A percentile compares a stretch with the other conserved stretches of the same genome.
Conservation (phyloP, 2,797 vertebrate genomes). For the Dryobates pubescens region DNA sequence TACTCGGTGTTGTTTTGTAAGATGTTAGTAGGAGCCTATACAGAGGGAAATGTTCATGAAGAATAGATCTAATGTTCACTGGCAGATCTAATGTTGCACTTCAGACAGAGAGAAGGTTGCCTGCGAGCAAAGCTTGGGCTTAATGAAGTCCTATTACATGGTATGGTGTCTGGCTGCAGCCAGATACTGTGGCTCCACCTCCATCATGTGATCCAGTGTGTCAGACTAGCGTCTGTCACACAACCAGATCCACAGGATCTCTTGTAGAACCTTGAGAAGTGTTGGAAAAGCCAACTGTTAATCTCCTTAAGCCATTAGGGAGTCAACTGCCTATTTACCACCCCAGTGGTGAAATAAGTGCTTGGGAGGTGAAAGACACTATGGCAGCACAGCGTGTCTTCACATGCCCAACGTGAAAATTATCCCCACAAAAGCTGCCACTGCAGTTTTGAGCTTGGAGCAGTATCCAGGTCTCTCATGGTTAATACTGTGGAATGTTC, state of each 20-base stretch:
- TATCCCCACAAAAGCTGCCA: conserved; percentile 23
- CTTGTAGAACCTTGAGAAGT: neutral
- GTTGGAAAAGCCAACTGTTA: conserved; percentile 1
- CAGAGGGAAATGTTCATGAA: neutral
- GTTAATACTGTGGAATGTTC: conserved; percentile 53
- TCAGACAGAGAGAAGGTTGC: neutral
- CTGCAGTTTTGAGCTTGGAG: conserved; percentile 46
- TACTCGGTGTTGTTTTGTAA: neutral
- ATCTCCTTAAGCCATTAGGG: neutral
- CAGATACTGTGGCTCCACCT: neutral
- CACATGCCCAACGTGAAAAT: conserved; percentile 42
- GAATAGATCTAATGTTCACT: neutral
- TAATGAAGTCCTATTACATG: neutral
- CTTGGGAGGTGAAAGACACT: conserved; percentile 1
- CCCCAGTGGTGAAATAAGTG: conserved; percentile 2
- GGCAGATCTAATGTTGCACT: neutral
- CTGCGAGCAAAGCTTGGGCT: neutral
- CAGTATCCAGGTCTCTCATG: conserved; percentile 11
- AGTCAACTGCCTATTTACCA: conserved; percentile 15
- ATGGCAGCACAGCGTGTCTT: conserved; percentile 16
- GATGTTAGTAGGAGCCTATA: neutral
- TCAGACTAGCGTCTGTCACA: neutral
- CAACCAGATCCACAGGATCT: conserved; percentile 27
- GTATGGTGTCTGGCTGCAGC: neutral
- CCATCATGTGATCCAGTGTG: neutral